These are phyloP conservation scores for Tineola bisselliella DNA, from an alignment of 2,888 invertebrate genomes.

Conservation along the genomic window DNA sequence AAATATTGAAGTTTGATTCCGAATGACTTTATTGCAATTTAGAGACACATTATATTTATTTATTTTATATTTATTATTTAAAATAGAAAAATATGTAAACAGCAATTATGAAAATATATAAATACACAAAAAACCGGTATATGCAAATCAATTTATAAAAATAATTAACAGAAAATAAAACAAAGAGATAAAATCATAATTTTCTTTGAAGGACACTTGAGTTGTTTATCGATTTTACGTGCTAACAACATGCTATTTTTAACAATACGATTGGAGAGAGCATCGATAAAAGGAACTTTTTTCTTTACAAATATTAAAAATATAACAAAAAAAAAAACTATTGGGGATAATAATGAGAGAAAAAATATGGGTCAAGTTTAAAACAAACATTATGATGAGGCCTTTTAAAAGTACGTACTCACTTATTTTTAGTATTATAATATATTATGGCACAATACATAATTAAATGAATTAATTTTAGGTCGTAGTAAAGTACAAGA, in stretches of 20 bases:
- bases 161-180: background rate
- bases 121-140: too few relatives aligned
- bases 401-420: too few relatives aligned
- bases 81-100: too few relatives aligned
- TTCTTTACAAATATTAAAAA: background rate
- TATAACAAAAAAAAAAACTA: background rate
- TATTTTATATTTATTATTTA: too few relatives aligned
- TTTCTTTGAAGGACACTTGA: background rate
- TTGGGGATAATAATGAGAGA: background rate
- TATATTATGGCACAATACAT: too few relatives aligned
- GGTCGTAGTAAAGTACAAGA: slow-evolving; percentile 41
- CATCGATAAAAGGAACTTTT: background rate
- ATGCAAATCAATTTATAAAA: background rate
- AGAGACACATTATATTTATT: too few relatives aligned
- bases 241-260: background rate
- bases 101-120: too few relatives aligned
- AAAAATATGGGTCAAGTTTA: background rate
- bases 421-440: too few relatives aligned
- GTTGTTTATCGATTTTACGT: background rate
- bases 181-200: background rate
- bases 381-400: background rate
- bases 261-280: background rate
- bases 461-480: slow-evolving; percentile 23
- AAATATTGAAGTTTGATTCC: too few relatives aligned
- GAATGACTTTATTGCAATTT: too few relatives aligned